phyloP scores from a whole-genome alignment of 64 coral and sea anemone genomes.

The Dendronephthya gigantea region DNA sequence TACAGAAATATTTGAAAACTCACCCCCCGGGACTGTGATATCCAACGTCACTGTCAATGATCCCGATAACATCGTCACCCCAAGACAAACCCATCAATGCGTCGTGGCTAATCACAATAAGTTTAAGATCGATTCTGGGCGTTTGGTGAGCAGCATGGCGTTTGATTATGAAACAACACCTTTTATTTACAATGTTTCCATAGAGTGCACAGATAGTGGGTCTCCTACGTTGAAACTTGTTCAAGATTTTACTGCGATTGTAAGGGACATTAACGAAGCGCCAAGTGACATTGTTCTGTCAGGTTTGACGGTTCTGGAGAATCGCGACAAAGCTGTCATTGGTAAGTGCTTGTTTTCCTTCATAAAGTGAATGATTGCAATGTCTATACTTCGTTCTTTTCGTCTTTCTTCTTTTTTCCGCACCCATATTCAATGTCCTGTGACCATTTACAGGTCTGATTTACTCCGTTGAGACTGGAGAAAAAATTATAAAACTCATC shows the following conservation, averaged over 20 bases:
- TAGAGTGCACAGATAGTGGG: constrained; percentile 48
- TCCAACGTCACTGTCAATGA: not conserved
- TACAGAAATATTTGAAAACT: not conserved
- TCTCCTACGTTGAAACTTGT: constrained; percentile 15
- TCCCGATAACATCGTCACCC: not conserved
- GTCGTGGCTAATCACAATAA: not conserved
- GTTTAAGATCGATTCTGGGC: not conserved
- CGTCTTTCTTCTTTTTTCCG: too few species aligned
- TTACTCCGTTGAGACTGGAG: too few species aligned
- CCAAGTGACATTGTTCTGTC: constrained; percentile 60
- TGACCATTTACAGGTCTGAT: too few species aligned
- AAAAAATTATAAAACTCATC: too few species aligned
- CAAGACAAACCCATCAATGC: not conserved
- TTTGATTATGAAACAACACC: not conserved
- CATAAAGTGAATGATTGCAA: too few species aligned
- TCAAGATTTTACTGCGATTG: constrained; percentile 19
- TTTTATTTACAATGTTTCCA: not conserved
- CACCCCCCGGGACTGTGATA: not conserved
- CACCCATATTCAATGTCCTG: too few species aligned
- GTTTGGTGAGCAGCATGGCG: not conserved
- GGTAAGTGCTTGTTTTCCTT: constrained; percentile 24
- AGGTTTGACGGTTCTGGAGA: constrained; percentile 40
- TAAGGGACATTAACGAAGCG: constrained; percentile 64
- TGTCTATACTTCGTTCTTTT: too few species aligned
- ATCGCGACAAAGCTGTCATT: constrained; percentile 28